Base-by-base conservation (phyloP, 2,888 invertebrate species). In the Pemphredon lugubris region DNA sequence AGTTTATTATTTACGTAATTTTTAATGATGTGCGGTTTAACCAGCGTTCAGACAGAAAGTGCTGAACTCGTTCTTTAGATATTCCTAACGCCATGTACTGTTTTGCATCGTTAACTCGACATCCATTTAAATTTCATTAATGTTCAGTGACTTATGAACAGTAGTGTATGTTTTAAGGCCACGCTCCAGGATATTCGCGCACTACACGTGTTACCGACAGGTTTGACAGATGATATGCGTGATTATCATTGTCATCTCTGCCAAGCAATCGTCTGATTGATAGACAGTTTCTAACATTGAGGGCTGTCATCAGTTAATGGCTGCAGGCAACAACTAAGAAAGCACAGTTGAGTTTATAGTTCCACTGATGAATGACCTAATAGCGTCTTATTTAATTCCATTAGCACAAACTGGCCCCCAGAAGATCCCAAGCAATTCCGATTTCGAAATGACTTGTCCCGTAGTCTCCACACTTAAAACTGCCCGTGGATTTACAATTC, bases 211-310 rank as follows among this genome's bases (percentile, higher is more conserved):
- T 45, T 32, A 64, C 34, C 74, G 83, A 75, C 79, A 73, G 73
- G 37, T 59, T 64, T 72, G 71, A 79, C 65, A 70, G 79, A 79
- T 69, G 74, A 73, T 83, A 74, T 68, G 67, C 44, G 51, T 55
- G 58, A 37, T 47, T 76, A 75, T 70, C 58, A 68, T 39, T 63
- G 60, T 71, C 67, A 70, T 61, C 67, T 61, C 66, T 67, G 50
- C 50, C 26, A 11, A n/a, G n/a, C n/a, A n/a, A n/a, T n/a, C 40
- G 9, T 13, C 20, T 20, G 53, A 65, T 54, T 44, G 73, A 72
- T 58, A 55, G 40, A 20, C 26, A 50, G 45, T 50, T 40, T 60
- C 50, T 26, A 34, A 39, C 37, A 37, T 32, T 39, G 23, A 51
- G 40, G 40, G 53, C 50, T 55, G 60, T 71, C 55, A 82, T 79